Percentiles rank a stretch among this genome's conserved stretches.
Evolutionary conservation across 2,888 invertebrate species (phyloP).

Genomic region (Drosophila nr. fundita): DNA sequence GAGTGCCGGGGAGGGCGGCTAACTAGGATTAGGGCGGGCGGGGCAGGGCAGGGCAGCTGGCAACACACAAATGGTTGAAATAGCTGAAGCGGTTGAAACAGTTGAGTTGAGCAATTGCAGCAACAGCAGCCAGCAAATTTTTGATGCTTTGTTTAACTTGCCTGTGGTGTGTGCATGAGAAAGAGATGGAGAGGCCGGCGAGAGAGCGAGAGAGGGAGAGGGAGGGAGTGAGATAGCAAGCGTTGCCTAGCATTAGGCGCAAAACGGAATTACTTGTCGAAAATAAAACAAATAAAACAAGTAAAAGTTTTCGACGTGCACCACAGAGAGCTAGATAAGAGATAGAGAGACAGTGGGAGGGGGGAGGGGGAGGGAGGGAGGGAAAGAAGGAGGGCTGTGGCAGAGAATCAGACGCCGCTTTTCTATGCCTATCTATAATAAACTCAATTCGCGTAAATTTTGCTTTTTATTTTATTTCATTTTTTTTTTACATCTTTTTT

Average conservation of each 20-base stretch:
- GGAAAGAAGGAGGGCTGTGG: neutral
- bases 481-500: slow-evolving; percentile 13
- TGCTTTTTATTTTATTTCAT: slow-evolving; percentile 42
- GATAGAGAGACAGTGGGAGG: neutral
- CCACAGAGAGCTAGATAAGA: slow-evolving; percentile 40
- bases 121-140: slow-evolving; percentile 51
- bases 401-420: neutral
- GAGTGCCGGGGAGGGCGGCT: neutral
- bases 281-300: slow-evolving; percentile 71
- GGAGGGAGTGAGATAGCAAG: slow-evolving; percentile 13
- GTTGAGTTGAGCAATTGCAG: slow-evolving; percentile 62
- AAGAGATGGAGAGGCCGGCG: neutral
- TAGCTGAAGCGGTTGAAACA: slow-evolving; percentile 44
- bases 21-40: neutral
- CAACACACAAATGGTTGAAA: slow-evolving; percentile 38
- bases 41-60: slow-evolving; percentile 12
- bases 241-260: slow-evolving; percentile 67
- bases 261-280: slow-evolving; percentile 69
- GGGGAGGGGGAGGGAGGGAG: neutral
- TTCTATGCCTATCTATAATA: slow-evolving; percentile 50
- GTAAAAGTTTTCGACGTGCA: slow-evolving; percentile 57
- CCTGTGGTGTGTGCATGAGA: slow-evolving; percentile 15
- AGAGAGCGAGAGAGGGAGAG: neutral
- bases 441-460: slow-evolving; percentile 63
- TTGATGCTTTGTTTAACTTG: slow-evolving; percentile 69